Base-by-base conservation (phyloP, 2,113 vertebrate genomes). In the Calyptomena viridis region DNA sequence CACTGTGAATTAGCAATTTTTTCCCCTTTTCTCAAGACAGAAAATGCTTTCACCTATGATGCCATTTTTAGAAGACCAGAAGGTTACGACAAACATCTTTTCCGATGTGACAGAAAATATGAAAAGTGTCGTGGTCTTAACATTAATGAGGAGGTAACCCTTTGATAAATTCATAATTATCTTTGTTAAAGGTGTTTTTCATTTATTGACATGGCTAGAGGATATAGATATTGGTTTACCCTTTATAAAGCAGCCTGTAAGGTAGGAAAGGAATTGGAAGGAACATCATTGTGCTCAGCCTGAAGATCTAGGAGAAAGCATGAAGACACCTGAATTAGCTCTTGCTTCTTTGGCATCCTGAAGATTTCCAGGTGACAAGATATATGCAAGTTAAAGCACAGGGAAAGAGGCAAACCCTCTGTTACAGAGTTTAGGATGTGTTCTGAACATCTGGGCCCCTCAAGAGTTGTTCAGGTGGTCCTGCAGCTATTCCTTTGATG, bases 131-230 rank as follows among this genome's bases (percentile, higher is more conserved):
- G 30, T 88, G 98, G 97, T 28, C 97, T 98, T 40, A 93, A 96
- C 19, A 17, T 98, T 62, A 83, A 97, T 1, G 89, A 98, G 35
- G 98, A 98, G 98, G 98, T 98, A 97, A 97, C 9, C 2, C 19
- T 67, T 39, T 30, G 28, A 63, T 84, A 72, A 92, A 75, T 64
- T 92, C 15, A 5, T 37, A 40, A 53, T 50, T 49, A 19, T 40
- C 19, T 90, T 76, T 72, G 4, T 74, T 89, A 37, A 66, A 87
- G 6, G 3, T 75, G 33, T 71, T 82, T 56, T 55, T 5, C 83
- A 46, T 15, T 60, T 72, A 73, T 55, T 85, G 18, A 74, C 8
- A 8, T 63, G 24, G n/a, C 31, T 93, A 35, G 56, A 77, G 31
- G 35, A 49, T 64, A 4, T 18, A 60, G 24, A 59, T 30, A 22